Percentiles rank a stretch among this genome's conserved stretches.
These are phyloP conservation scores for Cinara cedri DNA, from an alignment of 2,888 invertebrate species.

Conservation along the genomic window DNA sequence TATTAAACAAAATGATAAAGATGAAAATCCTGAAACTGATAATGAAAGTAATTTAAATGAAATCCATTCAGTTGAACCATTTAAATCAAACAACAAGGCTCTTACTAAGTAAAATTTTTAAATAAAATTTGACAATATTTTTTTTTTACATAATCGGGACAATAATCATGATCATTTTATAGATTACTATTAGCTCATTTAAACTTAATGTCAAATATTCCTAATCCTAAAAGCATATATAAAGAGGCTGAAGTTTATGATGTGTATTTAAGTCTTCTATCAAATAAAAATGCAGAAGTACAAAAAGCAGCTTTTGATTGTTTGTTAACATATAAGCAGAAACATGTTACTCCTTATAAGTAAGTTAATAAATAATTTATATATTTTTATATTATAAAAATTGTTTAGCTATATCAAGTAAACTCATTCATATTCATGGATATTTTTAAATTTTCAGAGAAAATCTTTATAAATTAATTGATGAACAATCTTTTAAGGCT, in stretches of 20 bases:
- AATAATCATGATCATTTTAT: conserved; percentile 19
- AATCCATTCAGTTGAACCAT: conserved; percentile 26
- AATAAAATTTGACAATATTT: background rate
- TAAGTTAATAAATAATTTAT: conserved; percentile 60
- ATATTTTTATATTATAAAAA: background rate
- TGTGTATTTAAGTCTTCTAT: conserved; percentile 80
- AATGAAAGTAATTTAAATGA: conserved; percentile 59
- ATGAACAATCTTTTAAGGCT: conserved; percentile 86
- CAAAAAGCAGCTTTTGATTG: conserved; percentile 88
- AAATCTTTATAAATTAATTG: conserved; percentile 78
- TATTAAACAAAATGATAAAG: conserved; percentile 64
- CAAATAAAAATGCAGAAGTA: conserved; percentile 74
- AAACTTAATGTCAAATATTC: conserved; percentile 78
- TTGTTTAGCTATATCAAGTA: background rate
- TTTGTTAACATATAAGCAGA: conserved; percentile 82
- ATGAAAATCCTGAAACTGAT: conserved; percentile 60
- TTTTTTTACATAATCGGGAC: too few relatives aligned
- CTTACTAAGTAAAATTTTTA: conserved; percentile 37
- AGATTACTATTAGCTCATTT: conserved; percentile 70
- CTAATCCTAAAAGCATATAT: conserved; percentile 80
- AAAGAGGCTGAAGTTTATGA: conserved; percentile 77
- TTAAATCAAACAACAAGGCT: conserved; percentile 39
- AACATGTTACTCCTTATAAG: conserved; percentile 77
- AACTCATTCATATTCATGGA: background rate
- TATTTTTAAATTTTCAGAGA: conserved; percentile 65